Conservation (phyloP, 2,888 invertebrate genomes). For the Drosophila pseudotalamancana region DNA sequence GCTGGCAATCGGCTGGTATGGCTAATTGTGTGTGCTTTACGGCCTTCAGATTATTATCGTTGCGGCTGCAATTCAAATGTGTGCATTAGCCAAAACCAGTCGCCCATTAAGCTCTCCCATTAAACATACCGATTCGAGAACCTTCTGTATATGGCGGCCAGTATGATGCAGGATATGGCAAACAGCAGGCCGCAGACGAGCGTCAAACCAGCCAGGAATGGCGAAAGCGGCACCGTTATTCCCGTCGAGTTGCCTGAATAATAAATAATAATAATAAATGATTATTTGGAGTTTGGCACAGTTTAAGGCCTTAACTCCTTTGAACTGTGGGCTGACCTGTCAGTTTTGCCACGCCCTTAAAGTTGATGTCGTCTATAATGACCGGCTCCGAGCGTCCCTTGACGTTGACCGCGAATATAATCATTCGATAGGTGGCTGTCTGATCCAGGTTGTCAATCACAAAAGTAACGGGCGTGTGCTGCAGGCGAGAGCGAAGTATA, state of each 20-base stretch:
- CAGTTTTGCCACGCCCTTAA: constrained; percentile 94
- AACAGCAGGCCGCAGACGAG: constrained; percentile 91
- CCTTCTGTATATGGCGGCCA: constrained; percentile 89
- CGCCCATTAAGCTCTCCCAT: constrained; percentile 14
- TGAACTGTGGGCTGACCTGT: constrained; percentile 87
- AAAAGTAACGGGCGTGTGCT: constrained; percentile 83
- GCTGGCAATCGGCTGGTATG: constrained; percentile 84
- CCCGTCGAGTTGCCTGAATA: constrained; percentile 87
- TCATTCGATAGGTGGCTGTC: constrained; percentile 91
- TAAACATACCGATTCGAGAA: constrained; percentile 85
- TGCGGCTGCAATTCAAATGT: constrained; percentile 80
- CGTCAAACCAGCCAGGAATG: constrained; percentile 90
- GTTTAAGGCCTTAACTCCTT: not conserved
- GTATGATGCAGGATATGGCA: constrained; percentile 90
- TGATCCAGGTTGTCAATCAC: constrained; percentile 87
- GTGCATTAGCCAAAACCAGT: constrained; percentile 29
- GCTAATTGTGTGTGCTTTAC: constrained; percentile 84
- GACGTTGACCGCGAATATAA: constrained; percentile 93
- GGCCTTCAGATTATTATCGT: constrained; percentile 84
- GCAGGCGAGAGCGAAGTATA: not conserved
- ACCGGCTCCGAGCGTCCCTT: constrained; percentile 94
- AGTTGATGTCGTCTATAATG: constrained; percentile 92
- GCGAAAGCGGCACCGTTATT: constrained; percentile 88
- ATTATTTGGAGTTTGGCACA: too few species aligned
- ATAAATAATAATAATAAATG: too few species aligned